Conservation (phyloP, 2,113 vertebrate species). For the Cryptoleucopteryx plumbea region DNA sequence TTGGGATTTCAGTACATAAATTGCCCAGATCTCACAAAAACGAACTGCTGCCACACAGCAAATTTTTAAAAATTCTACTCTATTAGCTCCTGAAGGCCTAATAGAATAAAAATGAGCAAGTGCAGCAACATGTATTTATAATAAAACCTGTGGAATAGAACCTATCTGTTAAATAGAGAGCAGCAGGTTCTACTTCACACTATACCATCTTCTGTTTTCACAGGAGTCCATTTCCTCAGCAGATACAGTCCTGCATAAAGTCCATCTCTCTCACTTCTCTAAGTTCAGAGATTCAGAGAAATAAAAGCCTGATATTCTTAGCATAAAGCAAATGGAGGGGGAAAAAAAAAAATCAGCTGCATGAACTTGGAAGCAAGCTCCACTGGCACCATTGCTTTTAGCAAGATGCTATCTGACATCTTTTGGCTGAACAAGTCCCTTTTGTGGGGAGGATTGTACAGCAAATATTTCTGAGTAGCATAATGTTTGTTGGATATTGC, state of each 20-base stretch:
- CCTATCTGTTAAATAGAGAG: accelerated
- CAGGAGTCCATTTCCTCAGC: background rate
- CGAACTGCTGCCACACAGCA: accelerated
- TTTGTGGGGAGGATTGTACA: slow-evolving; percentile 76
- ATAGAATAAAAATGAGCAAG: background rate
- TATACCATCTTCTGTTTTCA: background rate
- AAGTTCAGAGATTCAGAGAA: background rate
- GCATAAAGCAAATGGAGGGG: slow-evolving; percentile 1
- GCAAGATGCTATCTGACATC: slow-evolving; percentile 83
- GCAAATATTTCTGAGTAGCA: slow-evolving; percentile 77
- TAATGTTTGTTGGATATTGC: slow-evolving; percentile 83
- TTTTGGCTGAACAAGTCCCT: slow-evolving; percentile 78
- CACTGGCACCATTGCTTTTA: slow-evolving; percentile 72
- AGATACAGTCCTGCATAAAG: background rate
- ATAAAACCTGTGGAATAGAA: background rate
- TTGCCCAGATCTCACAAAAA: background rate
- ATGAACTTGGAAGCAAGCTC: slow-evolving; percentile 70
- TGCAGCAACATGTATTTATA: background rate
- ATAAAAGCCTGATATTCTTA: slow-evolving; percentile 8
- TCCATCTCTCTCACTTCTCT: background rate
- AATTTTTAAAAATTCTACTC: background rate
- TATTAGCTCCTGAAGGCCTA: background rate
- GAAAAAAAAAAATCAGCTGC: slow-evolving; percentile 38
- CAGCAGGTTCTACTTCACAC: background rate
- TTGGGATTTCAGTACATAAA: background rate